Evolutionary conservation across 2,797 vertebrate genomes (phyloP).

Genomic region (Eutrigla gurnardus): DNA sequence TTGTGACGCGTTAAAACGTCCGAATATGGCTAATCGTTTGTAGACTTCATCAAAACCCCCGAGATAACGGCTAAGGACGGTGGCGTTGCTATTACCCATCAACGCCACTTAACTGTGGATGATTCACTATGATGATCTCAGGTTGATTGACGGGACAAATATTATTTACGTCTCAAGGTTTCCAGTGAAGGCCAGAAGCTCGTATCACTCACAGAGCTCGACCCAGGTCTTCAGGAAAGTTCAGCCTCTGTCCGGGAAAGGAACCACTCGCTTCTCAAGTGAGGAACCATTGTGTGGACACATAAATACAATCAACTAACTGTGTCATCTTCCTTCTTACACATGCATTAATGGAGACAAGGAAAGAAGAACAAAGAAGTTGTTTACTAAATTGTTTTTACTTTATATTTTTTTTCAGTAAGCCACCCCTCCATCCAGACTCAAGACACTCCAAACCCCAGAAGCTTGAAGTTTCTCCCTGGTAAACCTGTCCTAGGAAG

Average conservation of each 20-base stretch:
- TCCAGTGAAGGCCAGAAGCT: conserved; percentile 40
- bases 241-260: conserved; percentile 29
- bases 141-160: not conserved
- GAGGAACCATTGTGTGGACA: conserved; percentile 34
- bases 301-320: not conserved
- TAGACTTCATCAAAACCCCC: not conserved
- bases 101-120: not conserved
- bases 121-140: not conserved
- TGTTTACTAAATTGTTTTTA: not conserved
- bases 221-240: conserved; percentile 38
- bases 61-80: not conserved
- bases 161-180: conserved; percentile 52
- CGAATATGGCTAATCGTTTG: no score
- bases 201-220: conserved; percentile 56
- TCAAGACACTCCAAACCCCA: conserved; percentile 88
- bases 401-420: conserved; percentile 68
- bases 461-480: conserved; percentile 87
- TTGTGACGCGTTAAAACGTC: no score
- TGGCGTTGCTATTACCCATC: not conserved
- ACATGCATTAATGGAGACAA: not conserved
- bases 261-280: conserved; percentile 62
- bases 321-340: not conserved
- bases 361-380: not conserved
- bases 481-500: conserved; percentile 84
- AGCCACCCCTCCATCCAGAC: conserved; percentile 83